phyloP scores from a whole-genome alignment of 2,888 invertebrate species.

The Conus canariensis region DNA sequence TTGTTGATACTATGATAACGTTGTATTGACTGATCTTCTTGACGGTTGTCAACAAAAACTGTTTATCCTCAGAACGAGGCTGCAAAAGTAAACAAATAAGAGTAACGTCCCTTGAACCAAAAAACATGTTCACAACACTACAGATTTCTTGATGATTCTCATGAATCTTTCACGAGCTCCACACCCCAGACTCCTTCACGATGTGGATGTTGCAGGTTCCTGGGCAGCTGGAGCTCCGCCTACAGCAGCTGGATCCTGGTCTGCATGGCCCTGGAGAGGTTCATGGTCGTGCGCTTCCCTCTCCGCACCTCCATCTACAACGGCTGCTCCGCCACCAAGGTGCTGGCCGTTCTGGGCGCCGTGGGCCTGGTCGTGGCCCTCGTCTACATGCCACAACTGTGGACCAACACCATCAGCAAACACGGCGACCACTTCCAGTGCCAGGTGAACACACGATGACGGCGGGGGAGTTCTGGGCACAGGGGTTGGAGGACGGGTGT shows the following conservation, averaged over 20 bases:
- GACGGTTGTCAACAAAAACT: no score
- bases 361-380: slow-evolving; percentile 43
- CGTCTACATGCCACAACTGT: slow-evolving; percentile 45
- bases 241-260: slow-evolving; percentile 51
- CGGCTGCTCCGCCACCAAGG: slow-evolving; percentile 21
- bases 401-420: slow-evolving; percentile 28
- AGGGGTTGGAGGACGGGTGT: not conserved
- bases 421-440: not conserved
- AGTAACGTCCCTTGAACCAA: no score
- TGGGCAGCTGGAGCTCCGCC: slow-evolving; percentile 44
- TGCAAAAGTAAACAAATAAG: no score
- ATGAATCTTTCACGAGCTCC: no score
- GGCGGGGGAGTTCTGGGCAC: not conserved
- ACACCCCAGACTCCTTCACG: no score
- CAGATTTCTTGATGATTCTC: no score
- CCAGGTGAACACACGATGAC: not conserved
- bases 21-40: no score
- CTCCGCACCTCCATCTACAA: slow-evolving; percentile 31
- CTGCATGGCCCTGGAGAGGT: slow-evolving; percentile 49
- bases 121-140: no score
- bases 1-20: no score
- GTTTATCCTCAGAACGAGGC: no score
- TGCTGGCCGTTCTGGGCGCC: not conserved
- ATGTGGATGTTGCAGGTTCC: slow-evolving; percentile 24
- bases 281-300: slow-evolving; percentile 48